Base-by-base conservation (phyloP, 2,797 vertebrate species). In the Poeciliopsis gracilis region DNA sequence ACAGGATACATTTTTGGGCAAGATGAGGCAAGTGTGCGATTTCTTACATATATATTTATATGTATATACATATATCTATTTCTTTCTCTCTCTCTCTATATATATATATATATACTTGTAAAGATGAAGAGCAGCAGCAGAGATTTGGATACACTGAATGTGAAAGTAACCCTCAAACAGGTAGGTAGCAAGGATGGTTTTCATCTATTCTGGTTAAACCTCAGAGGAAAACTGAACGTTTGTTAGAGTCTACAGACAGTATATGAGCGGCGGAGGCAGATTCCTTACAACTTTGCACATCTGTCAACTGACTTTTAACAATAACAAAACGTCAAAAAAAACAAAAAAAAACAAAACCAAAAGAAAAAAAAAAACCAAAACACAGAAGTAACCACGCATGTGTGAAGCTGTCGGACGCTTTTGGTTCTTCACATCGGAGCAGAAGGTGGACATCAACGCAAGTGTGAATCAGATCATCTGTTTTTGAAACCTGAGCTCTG, bases 111-210 rank as follows among this genome's bases (percentile, higher is more conserved):
- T 84, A 83, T 84, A 86, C 57, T 81, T 89, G 84, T 88, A 86
- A 81, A 80, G 90, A 89, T 90, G 76, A 90, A 51, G 75, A 93
- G 87, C 83, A 91, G 93, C 91, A 92, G 93, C 82, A 91, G 87
- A 89, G 73, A 75, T 89, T 83, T 92, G 86, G 75, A 90, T 88
- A 87, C 77, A 93, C 94, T 94, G 93, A 88, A 88, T 87, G 84
- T 86, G 95, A 95, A 93, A 94, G 89, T 89, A 94, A 94, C 92
- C 93, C 86, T 86, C 78, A 77, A 78, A 83, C 80, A 86, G 85
- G 84, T 85, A 41, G 75, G 84, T 85, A 41, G 75, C 72, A 63
- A 81, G 77, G 76, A 78, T 78, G 63, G 13, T 81, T 85, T 89
- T 81, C 53, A 47, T 80, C 66, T 73, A 77, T 82, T 82, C 38